Evolutionary conservation across 2,797 vertebrate genomes (phyloP), one percentile per base, ranked within the genome.

Genomic region (Sylvilagus floridanus): DNA sequence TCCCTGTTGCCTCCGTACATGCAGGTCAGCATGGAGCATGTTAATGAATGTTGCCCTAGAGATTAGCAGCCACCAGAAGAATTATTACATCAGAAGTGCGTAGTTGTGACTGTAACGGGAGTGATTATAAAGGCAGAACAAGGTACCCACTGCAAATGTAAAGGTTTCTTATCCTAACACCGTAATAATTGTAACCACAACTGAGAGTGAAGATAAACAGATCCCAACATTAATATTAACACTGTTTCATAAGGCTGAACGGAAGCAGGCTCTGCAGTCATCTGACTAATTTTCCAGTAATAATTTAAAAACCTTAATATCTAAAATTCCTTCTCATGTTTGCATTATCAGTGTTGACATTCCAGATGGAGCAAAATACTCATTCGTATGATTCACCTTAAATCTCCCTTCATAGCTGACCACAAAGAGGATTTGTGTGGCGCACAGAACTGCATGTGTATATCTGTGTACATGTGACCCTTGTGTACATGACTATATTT

Each of bases 121-220:
- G 24, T 75, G 76, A 92, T 90, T 88, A 84, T 63, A 66, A 85
- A 95, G 77, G 62, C 75, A 85, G 85, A 95, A 94, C 47, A 68
- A 97, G 63, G 88, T n/a, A 81, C 72, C 71, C 79, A 22, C 76
- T 78, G 75, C 47, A 92, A 94, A 77, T 62, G n/a, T 79, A 84
- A 88, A 92, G 68, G 24, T 86, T 91, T 94, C 93, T 94, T 86
- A 91, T 96, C 78, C 72, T 88, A 91, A 95, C 90, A 94, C 68
- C 54, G n/a, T 90, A 85, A n/a, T 96, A 66, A 88, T 62, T 90
- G 90, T 65, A 93, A 93, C 93, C 50, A 73, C 0, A 42, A 93
- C 81, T 72, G 84, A 93, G 81, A 79, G 22, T 54, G 54, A 94
- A 90, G 94, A 71, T 94, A 85, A 92, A 96, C 90, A 88, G 78